Conservation (phyloP, 2,797 vertebrate genomes). For the Thalassophryne amazonica region DNA sequence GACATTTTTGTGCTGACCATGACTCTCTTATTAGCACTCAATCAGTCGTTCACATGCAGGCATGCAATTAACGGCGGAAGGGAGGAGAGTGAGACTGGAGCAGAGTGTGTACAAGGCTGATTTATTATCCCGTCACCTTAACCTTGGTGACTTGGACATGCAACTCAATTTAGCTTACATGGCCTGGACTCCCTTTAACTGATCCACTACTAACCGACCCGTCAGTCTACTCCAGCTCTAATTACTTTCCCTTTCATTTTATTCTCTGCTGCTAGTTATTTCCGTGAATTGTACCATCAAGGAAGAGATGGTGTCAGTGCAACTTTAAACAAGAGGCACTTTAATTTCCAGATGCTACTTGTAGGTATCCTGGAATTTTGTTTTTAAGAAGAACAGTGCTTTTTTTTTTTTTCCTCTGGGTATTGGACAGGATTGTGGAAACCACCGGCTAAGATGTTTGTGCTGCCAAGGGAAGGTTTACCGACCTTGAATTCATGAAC, state of each 20-base stretch:
- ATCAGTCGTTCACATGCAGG: conserved; percentile 64
- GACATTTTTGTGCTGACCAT: conserved; percentile 45
- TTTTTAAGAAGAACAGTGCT: no score
- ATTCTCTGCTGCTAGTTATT: conserved; percentile 13
- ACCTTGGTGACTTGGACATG: conserved; percentile 66
- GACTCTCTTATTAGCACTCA: conserved; percentile 59
- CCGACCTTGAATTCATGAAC: no score
- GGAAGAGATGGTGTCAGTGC: conserved; percentile 1
- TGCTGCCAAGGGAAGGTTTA: no score
- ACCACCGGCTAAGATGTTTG: no score
- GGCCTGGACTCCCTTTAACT: conserved; percentile 38
- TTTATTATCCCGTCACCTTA: conserved; percentile 77
- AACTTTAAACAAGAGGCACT: conserved; percentile 3
- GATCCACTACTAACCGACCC: conserved; percentile 52
- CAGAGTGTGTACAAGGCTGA: conserved; percentile 42
- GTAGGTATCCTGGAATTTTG: no score
- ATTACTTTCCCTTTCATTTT: conserved; percentile 2
- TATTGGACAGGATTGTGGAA: no score
- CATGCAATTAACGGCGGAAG: conserved; percentile 69
- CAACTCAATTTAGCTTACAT: conserved; percentile 71
- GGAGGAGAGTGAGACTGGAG: conserved; percentile 9
- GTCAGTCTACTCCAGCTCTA: conserved; percentile 27
- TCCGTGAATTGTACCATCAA: conserved; percentile 6
- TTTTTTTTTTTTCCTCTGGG: no score
- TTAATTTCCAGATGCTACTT: no score